A percentile compares a stretch with the other conserved stretches of the same genome.
Evolutionary conservation across 1,140 invertebrate species (phyloP).

Genomic region (Maniola jurtina): DNA sequence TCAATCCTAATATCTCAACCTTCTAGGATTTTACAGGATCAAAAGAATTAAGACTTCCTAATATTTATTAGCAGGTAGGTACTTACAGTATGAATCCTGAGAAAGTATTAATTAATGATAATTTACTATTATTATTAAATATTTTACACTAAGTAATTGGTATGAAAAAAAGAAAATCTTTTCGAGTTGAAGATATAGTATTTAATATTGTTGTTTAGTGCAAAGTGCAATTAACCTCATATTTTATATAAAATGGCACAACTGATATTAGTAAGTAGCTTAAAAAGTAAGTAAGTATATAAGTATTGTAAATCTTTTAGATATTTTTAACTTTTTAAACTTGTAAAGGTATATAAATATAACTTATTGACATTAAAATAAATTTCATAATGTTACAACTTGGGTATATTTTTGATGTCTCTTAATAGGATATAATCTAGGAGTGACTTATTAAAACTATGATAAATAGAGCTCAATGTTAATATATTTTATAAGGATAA

Average conservation of each 20-base stretch:
- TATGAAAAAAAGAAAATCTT: slow-evolving; percentile 5
- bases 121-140: too few species aligned
- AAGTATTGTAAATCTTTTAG: slow-evolving; percentile 7
- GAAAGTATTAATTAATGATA: too few species aligned
- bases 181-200: slow-evolving; percentile 11
- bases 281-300: slow-evolving; percentile 6
- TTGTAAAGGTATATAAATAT: slow-evolving; percentile 11
- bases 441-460: slow-evolving; percentile 72
- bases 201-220: slow-evolving; percentile 16
- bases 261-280: slow-evolving; percentile 13
- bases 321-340: slow-evolving; percentile 4
- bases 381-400: background rate
- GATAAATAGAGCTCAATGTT: slow-evolving; percentile 79
- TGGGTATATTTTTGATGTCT: background rate
- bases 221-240: slow-evolving; percentile 16
- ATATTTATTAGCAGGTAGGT: too few species aligned
- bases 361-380: slow-evolving; percentile 15
- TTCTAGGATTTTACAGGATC: too few species aligned
- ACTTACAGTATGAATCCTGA: too few species aligned
- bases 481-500: slow-evolving; percentile 80
- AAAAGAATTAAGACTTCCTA: too few species aligned
- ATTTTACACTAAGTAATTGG: background rate
- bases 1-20: too few species aligned
- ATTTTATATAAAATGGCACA: slow-evolving; percentile 16
- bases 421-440: slow-evolving; percentile 21